phyloP scores from a whole-genome alignment of 2,888 invertebrate genomes.

The Coronaproctus castanopsis region DNA sequence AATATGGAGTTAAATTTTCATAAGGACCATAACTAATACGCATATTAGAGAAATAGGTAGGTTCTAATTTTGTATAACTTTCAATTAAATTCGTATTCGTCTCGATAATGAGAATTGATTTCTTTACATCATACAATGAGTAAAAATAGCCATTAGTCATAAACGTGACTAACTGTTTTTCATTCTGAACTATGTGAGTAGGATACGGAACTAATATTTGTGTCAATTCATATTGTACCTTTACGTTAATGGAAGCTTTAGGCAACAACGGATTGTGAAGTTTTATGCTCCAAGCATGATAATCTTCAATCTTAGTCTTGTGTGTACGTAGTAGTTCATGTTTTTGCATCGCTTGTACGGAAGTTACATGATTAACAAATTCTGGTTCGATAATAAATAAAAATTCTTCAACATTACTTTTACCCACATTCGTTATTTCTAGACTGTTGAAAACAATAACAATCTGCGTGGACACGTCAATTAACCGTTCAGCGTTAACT shows the following conservation, averaged over 20 bases:
- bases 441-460: slow-evolving; percentile 50
- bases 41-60: slow-evolving; percentile 54
- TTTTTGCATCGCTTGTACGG: slow-evolving; percentile 42
- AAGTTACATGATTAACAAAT: slow-evolving; percentile 44
- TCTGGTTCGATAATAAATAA: slow-evolving; percentile 46
- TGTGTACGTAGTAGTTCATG: slow-evolving; percentile 25
- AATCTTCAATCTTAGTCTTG: slow-evolving; percentile 24
- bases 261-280: slow-evolving; percentile 3
- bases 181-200: slow-evolving; percentile 69
- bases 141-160: slow-evolving; percentile 64
- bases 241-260: slow-evolving; percentile 26
- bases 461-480: slow-evolving; percentile 74
- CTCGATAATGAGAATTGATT: slow-evolving; percentile 62
- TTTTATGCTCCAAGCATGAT: slow-evolving; percentile 8
- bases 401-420: slow-evolving; percentile 45
- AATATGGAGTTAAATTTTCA: slow-evolving; percentile 42
- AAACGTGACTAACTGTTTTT: slow-evolving; percentile 80
- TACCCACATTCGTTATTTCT: slow-evolving; percentile 63
- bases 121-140: slow-evolving; percentile 56
- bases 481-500: slow-evolving; percentile 54
- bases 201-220: slow-evolving; percentile 68
- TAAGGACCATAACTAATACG: slow-evolving; percentile 79
- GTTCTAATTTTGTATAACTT: slow-evolving; percentile 60
- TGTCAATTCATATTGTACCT: slow-evolving; percentile 51
- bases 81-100: slow-evolving; percentile 62